Percentiles rank a stretch among this genome's conserved stretches.
phyloP scores from a whole-genome alignment of 2,888 invertebrate genomes.

The Eustalomyia histrio region DNA sequence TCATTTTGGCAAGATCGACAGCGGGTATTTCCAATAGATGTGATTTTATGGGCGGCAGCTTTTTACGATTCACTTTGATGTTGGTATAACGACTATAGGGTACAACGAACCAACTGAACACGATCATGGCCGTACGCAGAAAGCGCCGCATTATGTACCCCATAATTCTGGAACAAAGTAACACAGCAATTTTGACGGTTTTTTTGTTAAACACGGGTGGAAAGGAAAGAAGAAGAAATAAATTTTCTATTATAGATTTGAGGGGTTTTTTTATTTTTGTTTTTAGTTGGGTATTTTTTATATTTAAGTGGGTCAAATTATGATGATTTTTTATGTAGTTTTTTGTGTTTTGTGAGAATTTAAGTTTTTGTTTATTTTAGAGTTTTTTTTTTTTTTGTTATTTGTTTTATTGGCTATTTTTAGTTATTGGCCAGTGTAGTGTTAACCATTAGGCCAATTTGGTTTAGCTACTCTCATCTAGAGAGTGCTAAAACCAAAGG shows the following conservation, averaged over 20 bases:
- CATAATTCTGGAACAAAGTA: constrained; percentile 81
- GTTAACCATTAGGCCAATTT: constrained; percentile 58
- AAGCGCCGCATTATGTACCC: constrained; percentile 83
- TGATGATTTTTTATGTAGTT: constrained; percentile 13
- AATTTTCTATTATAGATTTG: constrained; percentile 10
- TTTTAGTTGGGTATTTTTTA: background rate
- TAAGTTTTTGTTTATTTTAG: constrained; percentile 29
- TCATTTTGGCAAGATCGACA: constrained; percentile 84
- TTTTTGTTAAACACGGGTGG: constrained; percentile 64
- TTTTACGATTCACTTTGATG: constrained; percentile 82
- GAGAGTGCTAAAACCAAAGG: constrained; percentile 58
- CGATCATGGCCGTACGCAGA: constrained; percentile 82
- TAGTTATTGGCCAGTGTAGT: constrained; percentile 38
- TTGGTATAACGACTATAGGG: constrained; percentile 80
- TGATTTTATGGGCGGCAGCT: constrained; percentile 84
- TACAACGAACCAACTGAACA: constrained; percentile 82
- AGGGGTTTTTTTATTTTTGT: background rate
- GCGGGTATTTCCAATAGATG: constrained; percentile 86
- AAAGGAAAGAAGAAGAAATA: constrained; percentile 31
- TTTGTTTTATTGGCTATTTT: constrained; percentile 38
- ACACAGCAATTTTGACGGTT: constrained; percentile 79
- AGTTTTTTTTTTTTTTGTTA: constrained; percentile 17
- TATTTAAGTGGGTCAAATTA: constrained; percentile 56
- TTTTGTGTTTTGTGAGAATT: constrained; percentile 28
- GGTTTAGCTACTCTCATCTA: constrained; percentile 56